A percentile compares a stretch with the other conserved stretches of the same genome.
Evolutionary conservation across 2,113 vertebrate species (phyloP).

Genomic region (Penelope pileata): DNA sequence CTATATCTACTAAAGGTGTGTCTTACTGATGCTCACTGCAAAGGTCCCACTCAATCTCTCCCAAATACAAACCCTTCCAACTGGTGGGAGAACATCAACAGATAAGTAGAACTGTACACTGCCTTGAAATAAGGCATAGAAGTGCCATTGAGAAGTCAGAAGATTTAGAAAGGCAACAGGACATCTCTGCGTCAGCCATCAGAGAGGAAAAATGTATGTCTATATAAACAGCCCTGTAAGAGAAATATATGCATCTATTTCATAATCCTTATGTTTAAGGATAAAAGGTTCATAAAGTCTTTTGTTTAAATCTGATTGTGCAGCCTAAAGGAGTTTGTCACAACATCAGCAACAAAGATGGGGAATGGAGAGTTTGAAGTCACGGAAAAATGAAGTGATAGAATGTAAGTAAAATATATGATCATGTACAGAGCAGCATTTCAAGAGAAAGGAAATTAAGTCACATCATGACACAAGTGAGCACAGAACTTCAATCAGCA

Average conservation of each 20-base stretch:
- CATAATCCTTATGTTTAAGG: neutral
- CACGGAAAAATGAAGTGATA: neutral
- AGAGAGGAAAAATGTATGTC: neutral
- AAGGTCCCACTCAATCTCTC: neutral
- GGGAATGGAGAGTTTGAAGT: neutral
- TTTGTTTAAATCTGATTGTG: neutral
- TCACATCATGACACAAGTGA: neutral
- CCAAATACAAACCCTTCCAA: neutral
- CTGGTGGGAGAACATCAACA: neutral
- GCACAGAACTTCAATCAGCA: neutral
- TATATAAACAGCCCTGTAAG: neutral
- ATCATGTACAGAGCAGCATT: neutral
- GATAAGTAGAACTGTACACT: neutral
- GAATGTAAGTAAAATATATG: neutral
- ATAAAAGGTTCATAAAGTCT: neutral
- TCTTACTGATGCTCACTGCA: neutral
- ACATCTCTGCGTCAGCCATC: neutral
- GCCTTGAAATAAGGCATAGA: neutral
- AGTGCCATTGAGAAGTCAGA: neutral
- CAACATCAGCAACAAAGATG: neutral
- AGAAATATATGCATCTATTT: neutral
- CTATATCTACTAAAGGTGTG: neutral
- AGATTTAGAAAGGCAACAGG: neutral
- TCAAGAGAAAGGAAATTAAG: neutral
- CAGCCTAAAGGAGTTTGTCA: neutral